phyloP scores from a whole-genome alignment of 2,113 vertebrate genomes.

The Dermatemys mawii region DNA sequence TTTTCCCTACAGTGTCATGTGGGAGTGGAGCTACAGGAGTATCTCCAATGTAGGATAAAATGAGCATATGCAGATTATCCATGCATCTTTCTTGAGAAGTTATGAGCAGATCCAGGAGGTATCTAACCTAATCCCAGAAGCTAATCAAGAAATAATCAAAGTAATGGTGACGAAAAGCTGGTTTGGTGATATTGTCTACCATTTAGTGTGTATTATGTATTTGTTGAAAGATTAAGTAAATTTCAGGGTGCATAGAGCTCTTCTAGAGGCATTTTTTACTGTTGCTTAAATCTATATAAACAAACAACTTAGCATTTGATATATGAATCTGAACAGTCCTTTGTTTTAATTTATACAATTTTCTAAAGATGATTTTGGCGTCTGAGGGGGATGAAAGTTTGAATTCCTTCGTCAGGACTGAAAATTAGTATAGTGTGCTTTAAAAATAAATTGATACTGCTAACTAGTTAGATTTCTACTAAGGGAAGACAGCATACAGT shows the following conservation, averaged over 20 bases:
- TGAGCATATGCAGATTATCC: fast-evolving
- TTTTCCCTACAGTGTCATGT: fast-evolving
- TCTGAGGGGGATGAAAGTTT: neutral
- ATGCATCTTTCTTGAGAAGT: neutral
- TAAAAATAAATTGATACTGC: neutral
- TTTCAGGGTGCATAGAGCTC: neutral
- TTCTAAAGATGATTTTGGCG: neutral
- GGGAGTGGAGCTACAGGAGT: neutral
- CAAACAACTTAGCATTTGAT: neutral
- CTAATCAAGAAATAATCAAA: neutral
- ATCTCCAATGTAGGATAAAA: neutral
- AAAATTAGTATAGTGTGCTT: fast-evolving
- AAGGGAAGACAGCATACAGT: neutral
- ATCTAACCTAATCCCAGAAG: neutral
- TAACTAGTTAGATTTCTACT: neutral
- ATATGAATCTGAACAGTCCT: neutral
- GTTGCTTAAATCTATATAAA: neutral
- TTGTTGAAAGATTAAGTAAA: neutral
- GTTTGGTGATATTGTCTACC: neutral
- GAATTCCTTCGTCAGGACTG: neutral
- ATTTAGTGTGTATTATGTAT: neutral
- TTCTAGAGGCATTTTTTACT: neutral
- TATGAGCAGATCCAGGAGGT: neutral
- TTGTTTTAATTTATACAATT: neutral
- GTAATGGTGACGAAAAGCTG: neutral